Conservation (phyloP, 2,888 invertebrate genomes). For the Coelopa pilipes region DNA sequence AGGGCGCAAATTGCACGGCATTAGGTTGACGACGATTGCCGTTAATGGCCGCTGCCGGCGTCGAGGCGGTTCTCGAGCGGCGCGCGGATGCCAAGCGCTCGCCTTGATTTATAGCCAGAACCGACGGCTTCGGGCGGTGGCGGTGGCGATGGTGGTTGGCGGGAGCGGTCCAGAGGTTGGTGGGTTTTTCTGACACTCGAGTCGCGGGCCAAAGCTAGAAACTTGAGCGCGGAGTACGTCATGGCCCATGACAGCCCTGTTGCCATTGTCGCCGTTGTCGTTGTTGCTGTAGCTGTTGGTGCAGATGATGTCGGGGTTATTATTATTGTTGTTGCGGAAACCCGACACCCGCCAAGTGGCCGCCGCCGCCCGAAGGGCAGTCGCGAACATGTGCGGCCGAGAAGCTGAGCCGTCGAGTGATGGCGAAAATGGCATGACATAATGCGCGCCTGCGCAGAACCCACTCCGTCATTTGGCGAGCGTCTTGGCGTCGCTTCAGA, state of each 20-base stretch:
- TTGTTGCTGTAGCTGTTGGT: neutral
- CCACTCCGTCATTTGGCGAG: no score
- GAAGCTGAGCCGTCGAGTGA: neutral
- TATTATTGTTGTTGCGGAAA: constrained; percentile 3
- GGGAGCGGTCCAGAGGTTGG: no score
- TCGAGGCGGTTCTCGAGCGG: constrained; percentile 3
- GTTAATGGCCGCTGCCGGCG: neutral
- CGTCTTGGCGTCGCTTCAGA: no score
- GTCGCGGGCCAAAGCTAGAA: no score
- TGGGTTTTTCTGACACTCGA: no score
- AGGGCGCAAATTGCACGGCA: constrained; percentile 3
- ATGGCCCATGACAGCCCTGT: neutral
- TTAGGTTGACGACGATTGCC: constrained; percentile 17
- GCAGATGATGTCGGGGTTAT: neutral
- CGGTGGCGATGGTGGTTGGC: no score
- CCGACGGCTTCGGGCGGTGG: no score
- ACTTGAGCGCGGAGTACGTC: no score
- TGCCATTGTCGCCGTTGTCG: neutral
- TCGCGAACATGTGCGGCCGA: neutral
- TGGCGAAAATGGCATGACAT: constrained; percentile 27
- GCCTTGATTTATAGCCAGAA: neutral
- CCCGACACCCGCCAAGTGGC: constrained; percentile 9
- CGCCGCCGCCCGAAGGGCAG: constrained; percentile 12
- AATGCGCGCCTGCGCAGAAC: constrained; percentile 23
- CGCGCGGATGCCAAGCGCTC: neutral